A percentile compares a stretch with the other conserved stretches of the same genome.
phyloP scores from a whole-genome alignment of 2,888 invertebrate genomes.

The Trimorus sp. region DNA sequence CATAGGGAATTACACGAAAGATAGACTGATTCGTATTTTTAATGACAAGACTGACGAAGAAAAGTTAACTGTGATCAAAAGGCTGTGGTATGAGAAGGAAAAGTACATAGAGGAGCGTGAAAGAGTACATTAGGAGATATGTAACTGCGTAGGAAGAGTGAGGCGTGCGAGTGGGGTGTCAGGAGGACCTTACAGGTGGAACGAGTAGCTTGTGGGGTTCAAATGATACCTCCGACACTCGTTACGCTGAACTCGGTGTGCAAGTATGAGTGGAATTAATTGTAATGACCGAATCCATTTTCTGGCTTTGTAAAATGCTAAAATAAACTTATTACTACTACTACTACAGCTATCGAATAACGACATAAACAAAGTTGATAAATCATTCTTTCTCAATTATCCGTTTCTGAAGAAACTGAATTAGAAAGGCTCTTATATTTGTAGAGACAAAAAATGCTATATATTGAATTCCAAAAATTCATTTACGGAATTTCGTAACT shows the following conservation, averaged over 20 bases:
- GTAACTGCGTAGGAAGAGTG: not conserved
- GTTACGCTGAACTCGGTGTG: no score
- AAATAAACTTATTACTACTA: constrained; percentile 9
- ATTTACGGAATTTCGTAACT: no score
- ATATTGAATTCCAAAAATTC: no score
- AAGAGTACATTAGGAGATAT: not conserved
- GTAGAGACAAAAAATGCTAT: no score
- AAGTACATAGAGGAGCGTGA: not conserved
- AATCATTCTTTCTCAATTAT: no score
- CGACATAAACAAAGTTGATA: no score
- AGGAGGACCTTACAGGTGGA: no score
- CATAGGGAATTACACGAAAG: not conserved
- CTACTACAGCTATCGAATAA: no score
- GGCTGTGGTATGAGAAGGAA: not conserved
- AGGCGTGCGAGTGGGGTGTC: not conserved
- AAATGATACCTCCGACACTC: no score
- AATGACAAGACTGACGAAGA: not conserved
- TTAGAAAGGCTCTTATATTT: no score
- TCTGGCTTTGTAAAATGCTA: not conserved
- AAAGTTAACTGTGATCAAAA: not conserved
- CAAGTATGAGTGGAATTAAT: not conserved
- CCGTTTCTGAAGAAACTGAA: no score
- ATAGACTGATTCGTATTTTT: not conserved
- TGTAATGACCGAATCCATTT: constrained; percentile 4
- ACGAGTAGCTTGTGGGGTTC: no score